Evolutionary conservation across 2,888 invertebrate genomes (phyloP).

Genomic region (Eupithecia subumbrata): DNA sequence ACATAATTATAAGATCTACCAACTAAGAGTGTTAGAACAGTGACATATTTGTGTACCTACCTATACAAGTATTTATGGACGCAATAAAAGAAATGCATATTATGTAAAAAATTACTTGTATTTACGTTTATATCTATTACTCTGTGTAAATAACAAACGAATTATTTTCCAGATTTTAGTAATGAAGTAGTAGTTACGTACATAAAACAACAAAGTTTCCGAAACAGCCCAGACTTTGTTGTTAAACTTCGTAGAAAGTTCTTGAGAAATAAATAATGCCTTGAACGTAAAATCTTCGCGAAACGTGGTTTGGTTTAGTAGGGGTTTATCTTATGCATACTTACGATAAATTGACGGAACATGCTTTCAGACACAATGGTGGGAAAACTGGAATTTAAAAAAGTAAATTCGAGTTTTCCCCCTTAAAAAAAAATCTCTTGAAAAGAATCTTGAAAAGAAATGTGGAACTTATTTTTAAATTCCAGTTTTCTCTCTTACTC

Average conservation of each 20-base stretch:
- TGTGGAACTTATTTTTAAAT: too few species aligned
- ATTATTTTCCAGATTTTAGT: conserved; percentile 17
- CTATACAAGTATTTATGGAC: too few species aligned
- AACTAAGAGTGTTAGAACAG: too few species aligned
- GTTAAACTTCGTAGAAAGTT: conserved; percentile 38
- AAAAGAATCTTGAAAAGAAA: too few species aligned
- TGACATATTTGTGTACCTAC: too few species aligned
- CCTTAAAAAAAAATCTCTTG: too few species aligned
- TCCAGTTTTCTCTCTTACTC: too few species aligned
- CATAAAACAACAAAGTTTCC: conserved; percentile 38
- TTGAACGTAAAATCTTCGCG: conserved; percentile 24
- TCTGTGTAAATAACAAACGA: conserved; percentile 23
- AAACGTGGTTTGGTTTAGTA: conserved; percentile 9
- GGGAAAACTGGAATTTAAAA: too few species aligned
- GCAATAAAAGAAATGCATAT: too few species aligned
- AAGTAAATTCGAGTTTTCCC: too few species aligned
- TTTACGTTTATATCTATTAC: background rate
- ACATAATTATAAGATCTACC: too few species aligned
- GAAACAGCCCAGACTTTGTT: conserved; percentile 38
- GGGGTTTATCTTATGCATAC: conserved; percentile 2
- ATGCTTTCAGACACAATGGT: background rate
- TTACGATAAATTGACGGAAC: conserved; percentile 7
- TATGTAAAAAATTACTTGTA: too few species aligned
- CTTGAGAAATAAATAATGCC: conserved; percentile 33
- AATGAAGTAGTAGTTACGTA: conserved; percentile 22